Percentiles rank a stretch among this genome's conserved stretches.
phyloP scores from a whole-genome alignment of 2,888 invertebrate genomes.

The Eupithecia subfuscata region DNA sequence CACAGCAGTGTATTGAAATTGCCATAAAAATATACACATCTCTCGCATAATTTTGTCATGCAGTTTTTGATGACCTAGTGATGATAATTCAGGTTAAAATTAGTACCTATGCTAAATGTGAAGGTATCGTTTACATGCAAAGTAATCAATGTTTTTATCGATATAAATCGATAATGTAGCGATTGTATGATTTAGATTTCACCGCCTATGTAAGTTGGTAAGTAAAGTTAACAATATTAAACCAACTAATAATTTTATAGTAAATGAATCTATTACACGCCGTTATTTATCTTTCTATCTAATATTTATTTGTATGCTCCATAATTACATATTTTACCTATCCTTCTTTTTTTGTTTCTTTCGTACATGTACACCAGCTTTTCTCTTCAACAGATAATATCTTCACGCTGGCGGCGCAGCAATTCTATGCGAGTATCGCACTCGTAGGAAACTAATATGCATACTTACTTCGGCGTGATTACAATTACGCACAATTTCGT shows the following conservation, averaged over 20 bases:
- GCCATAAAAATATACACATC: not conserved
- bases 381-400: constrained; percentile 26
- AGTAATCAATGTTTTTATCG: too few relatives aligned
- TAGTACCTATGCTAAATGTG: too few relatives aligned
- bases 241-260: not conserved
- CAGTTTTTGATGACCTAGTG: not conserved
- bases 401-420: constrained; percentile 35
- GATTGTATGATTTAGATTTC: not conserved
- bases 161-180: not conserved
- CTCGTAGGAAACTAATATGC: constrained; percentile 40
- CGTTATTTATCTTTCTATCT: not conserved
- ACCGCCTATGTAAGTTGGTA: not conserved
- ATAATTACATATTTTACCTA: not conserved
- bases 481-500: constrained; percentile 33
- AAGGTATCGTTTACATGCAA: not conserved
- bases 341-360: not conserved
- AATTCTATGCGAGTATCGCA: constrained; percentile 32
- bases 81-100: too few relatives aligned
- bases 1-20: not conserved
- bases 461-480: constrained; percentile 21
- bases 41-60: not conserved
- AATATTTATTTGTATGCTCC: not conserved
- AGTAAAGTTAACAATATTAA: not conserved
- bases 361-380: constrained; percentile 15
- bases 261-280: not conserved